These are phyloP conservation scores for Oreohelix idahoensis DNA, from an alignment of 1,140 invertebrate genomes.

Conservation along the genomic window DNA sequence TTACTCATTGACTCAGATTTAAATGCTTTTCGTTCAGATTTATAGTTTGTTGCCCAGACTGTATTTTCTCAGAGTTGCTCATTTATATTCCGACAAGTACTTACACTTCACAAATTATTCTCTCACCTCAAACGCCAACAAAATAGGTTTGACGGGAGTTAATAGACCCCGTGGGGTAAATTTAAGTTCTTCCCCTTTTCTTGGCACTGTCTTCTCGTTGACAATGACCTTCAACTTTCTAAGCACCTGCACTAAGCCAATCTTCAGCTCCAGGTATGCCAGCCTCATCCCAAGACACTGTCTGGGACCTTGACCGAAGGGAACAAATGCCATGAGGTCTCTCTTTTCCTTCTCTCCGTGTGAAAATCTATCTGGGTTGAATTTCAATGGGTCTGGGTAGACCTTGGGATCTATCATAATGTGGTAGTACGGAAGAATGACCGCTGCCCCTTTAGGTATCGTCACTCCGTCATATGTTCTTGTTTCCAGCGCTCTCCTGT, in stretches of 20 bases:
- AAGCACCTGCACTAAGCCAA: slow-evolving; percentile 73
- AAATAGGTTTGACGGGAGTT: slow-evolving; percentile 1
- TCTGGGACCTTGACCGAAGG: slow-evolving; percentile 76
- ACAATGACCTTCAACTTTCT: slow-evolving; percentile 42
- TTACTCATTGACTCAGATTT: no score
- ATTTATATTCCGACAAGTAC: no score
- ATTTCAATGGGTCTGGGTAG: background rate
- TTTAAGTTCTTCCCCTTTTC: background rate
- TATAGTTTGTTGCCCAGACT: no score
- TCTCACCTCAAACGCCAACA: slow-evolving; percentile 9
- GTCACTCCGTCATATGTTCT: slow-evolving; percentile 15
- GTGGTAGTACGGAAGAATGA: background rate
- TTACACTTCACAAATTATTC: no score
- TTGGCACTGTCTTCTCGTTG: slow-evolving; percentile 5
- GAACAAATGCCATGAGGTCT: slow-evolving; percentile 69
- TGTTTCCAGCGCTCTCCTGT: slow-evolving; percentile 10
- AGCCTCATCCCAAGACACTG: slow-evolving; percentile 79
- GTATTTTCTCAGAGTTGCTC: no score
- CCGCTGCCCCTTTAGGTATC: slow-evolving; percentile 1
- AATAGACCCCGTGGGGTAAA: slow-evolving; percentile 5
- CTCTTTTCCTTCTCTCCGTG: slow-evolving; percentile 28
- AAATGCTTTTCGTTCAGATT: no score
- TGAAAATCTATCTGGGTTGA: slow-evolving; percentile 20
- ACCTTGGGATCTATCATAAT: slow-evolving; percentile 6
- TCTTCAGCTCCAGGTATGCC: slow-evolving; percentile 80